Evolutionary conservation across 53 echinoderm and acorn worm genomes (phyloP).

Genomic region (Mesocentrotus franciscanus): DNA sequence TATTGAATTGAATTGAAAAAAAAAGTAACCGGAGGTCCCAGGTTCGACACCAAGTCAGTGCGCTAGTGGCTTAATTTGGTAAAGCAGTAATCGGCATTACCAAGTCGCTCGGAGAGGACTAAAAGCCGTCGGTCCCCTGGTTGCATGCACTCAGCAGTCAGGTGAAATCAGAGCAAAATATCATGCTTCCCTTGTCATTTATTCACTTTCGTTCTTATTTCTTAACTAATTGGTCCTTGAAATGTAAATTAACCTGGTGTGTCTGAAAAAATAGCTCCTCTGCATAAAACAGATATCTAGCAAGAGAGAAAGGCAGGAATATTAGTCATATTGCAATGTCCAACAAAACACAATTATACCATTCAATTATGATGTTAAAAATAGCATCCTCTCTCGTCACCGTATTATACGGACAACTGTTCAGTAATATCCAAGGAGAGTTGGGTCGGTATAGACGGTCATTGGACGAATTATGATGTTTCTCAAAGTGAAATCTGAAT

Average conservation of each 20-base stretch:
- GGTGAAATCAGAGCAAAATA: too few species aligned
- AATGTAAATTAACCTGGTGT: neutral
- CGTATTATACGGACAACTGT: neutral
- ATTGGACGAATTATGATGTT: constrained; percentile 35
- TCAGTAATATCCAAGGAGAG: neutral
- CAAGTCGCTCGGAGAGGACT: too few species aligned
- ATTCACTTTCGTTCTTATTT: neutral
- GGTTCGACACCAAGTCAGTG: too few species aligned
- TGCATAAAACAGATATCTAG: neutral
- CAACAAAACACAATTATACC: neutral
- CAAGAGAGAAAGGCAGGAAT: neutral
- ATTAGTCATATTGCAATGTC: neutral
- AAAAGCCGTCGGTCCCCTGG: too few species aligned
- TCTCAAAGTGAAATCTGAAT: constrained; percentile 14
- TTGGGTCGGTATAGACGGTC: neutral
- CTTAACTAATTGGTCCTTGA: neutral
- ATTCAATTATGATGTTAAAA: neutral
- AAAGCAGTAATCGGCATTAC: too few species aligned
- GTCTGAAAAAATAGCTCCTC: neutral
- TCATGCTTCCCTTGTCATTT: neutral
- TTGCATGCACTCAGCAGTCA: too few species aligned
- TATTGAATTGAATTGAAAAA: too few species aligned
- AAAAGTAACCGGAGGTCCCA: too few species aligned
- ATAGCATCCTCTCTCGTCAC: neutral
- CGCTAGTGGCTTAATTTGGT: too few species aligned